phyloP scores from a whole-genome alignment of 2,113 vertebrate genomes.

The Cavia aperea region DNA sequence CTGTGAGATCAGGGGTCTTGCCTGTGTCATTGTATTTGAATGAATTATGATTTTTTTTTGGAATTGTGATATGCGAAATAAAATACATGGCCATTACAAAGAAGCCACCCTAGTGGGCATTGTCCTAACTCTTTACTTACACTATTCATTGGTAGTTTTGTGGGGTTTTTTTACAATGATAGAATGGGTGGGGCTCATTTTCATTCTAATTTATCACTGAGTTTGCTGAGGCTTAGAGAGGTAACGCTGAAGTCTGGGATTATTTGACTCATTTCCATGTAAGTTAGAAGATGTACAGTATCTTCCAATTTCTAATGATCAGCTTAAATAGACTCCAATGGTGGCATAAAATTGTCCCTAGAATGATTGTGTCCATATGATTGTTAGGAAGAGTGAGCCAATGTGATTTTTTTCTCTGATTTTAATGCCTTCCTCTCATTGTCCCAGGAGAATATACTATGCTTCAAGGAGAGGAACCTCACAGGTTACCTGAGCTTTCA shows the following conservation, averaged over 20 bases:
- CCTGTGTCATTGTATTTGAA: neutral
- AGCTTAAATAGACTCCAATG: conserved; percentile 6
- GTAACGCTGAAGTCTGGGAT: neutral
- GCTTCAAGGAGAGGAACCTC: neutral
- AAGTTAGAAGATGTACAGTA: neutral
- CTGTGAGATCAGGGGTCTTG: neutral
- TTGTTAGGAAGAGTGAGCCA: neutral
- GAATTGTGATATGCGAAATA: neutral
- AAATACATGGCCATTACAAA: neutral
- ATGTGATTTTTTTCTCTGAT: neutral
- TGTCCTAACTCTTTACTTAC: neutral
- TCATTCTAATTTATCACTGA: neutral
- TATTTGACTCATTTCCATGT: neutral
- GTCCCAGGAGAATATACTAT: neutral
- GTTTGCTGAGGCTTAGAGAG: neutral
- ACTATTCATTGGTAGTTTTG: neutral
- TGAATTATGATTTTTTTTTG: neutral
- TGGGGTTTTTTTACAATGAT: neutral
- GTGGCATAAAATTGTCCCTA: neutral
- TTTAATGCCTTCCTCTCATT: neutral
- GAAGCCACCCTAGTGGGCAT: neutral
- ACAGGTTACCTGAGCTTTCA: neutral
- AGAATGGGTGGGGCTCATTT: neutral
- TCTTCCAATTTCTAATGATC: neutral
- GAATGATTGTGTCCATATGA: neutral